Evolutionary conservation across 2,113 vertebrate genomes (phyloP).

Genomic region (Pachycephala philippinensis): DNA sequence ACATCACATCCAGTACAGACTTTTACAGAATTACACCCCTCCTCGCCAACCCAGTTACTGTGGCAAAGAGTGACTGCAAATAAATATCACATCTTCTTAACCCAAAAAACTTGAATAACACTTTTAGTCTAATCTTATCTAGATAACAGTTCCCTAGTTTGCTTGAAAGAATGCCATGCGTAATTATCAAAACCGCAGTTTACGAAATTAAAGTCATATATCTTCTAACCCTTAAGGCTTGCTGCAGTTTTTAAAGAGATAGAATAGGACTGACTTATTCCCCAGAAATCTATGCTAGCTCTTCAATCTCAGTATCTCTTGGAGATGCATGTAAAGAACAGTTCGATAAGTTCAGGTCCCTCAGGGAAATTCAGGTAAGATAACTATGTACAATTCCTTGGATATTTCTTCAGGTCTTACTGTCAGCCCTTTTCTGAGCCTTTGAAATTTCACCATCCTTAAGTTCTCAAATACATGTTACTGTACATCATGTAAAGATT

Average conservation of each 20-base stretch:
- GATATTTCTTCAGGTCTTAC: not conserved
- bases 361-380: not conserved
- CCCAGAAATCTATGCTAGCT: not conserved
- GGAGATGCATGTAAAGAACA: not conserved
- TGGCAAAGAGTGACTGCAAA: not conserved
- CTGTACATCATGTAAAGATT: not conserved
- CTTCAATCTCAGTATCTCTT: not conserved
- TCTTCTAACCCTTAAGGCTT: not conserved
- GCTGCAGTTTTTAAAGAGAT: not conserved
- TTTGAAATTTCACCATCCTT: not conserved
- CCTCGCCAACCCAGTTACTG: rapidly evolving
- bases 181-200: not conserved
- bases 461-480: not conserved
- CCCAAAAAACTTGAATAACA: not conserved
- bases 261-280: not conserved
- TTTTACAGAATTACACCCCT: not conserved
- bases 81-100: not conserved
- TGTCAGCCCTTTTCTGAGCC: not conserved
- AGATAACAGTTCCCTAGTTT: not conserved
- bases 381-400: not conserved
- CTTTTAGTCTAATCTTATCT: not conserved
- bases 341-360: not conserved
- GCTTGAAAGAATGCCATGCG: not conserved
- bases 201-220: not conserved
- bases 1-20: not conserved